Percentiles rank a stretch among this genome's conserved stretches.
phyloP scores from a whole-genome alignment of 2,113 vertebrate species.

The Excalfactoria chinensis region DNA sequence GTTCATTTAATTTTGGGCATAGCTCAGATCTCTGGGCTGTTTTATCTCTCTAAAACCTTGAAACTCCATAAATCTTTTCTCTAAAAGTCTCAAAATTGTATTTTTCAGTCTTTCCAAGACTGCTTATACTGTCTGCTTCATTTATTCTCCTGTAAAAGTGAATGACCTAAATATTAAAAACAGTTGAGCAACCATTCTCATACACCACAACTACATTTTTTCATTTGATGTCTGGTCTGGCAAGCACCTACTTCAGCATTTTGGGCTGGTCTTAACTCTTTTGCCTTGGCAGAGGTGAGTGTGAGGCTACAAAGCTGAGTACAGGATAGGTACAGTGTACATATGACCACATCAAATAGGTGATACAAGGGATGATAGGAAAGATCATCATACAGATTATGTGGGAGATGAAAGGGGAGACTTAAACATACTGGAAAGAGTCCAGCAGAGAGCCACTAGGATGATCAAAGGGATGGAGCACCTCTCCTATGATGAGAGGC shows the following conservation, averaged over 20 bases:
- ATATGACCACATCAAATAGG: not conserved
- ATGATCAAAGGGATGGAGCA: not conserved
- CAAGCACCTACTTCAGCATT: not conserved
- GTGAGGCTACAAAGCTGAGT: not conserved
- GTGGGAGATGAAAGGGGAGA: not conserved
- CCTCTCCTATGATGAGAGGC: not conserved
- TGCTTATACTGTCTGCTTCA: not conserved
- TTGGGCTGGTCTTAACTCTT: not conserved
- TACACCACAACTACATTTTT: not conserved
- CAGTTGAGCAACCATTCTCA: not conserved
- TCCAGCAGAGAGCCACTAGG: not conserved
- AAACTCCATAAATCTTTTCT: not conserved
- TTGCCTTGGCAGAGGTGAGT: not conserved
- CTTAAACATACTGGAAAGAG: not conserved
- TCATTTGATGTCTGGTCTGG: not conserved
- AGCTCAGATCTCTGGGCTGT: conserved; percentile 8
- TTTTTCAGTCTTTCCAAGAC: conserved; percentile 27
- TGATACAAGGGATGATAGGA: not conserved
- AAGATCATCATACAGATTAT: not conserved
- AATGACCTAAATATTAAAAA: not conserved
- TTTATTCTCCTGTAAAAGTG: not conserved
- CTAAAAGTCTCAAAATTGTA: not conserved
- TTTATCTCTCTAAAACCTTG: not conserved
- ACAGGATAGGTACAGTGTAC: not conserved
- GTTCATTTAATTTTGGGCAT: not conserved